Evolutionary conservation across 2,797 vertebrate species (phyloP).

Genomic region (Heliangelus exortis): DNA sequence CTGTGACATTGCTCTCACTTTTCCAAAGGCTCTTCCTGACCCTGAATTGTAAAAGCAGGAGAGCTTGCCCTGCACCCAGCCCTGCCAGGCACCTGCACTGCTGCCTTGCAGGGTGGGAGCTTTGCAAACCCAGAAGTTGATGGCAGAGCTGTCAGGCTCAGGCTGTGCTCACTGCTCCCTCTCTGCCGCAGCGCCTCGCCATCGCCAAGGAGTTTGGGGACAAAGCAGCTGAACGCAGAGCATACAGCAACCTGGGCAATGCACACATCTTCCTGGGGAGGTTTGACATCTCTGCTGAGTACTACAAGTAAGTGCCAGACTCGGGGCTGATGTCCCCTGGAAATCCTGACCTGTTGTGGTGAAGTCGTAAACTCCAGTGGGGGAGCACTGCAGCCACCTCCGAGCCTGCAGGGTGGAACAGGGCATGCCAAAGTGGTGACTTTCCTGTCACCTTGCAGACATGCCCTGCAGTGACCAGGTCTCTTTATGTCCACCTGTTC

Average conservation of each 20-base stretch:
- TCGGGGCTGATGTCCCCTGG: rapidly evolving
- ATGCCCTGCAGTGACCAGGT: neutral
- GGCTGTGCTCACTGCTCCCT: neutral
- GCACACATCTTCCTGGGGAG: conserved; percentile 94
- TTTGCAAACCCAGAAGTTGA: rapidly evolving
- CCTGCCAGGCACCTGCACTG: rapidly evolving
- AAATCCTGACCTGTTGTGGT: neutral
- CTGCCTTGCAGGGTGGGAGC: neutral
- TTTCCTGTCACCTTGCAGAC: neutral
- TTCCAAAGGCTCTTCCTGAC: neutral
- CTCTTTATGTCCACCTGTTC: neutral
- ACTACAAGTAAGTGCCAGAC: conserved; percentile 88
- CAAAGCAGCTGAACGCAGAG: conserved; percentile 92
- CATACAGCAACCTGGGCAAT: conserved; percentile 97
- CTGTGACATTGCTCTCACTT: rapidly evolving
- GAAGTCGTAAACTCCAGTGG: neutral
- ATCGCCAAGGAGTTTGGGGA: conserved; percentile 99
- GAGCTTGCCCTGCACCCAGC: neutral
- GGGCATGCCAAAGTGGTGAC: rapidly evolving
- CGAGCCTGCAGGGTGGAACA: neutral
- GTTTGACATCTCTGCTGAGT: conserved; percentile 91
- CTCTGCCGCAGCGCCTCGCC: conserved; percentile 86
- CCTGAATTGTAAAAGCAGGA: neutral
- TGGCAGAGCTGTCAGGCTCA: rapidly evolving
- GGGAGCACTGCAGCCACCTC: rapidly evolving